A percentile compares a stretch with the other conserved stretches of the same genome.
Conservation (phyloP, 2,888 invertebrate species). For the Tachina grossa region DNA sequence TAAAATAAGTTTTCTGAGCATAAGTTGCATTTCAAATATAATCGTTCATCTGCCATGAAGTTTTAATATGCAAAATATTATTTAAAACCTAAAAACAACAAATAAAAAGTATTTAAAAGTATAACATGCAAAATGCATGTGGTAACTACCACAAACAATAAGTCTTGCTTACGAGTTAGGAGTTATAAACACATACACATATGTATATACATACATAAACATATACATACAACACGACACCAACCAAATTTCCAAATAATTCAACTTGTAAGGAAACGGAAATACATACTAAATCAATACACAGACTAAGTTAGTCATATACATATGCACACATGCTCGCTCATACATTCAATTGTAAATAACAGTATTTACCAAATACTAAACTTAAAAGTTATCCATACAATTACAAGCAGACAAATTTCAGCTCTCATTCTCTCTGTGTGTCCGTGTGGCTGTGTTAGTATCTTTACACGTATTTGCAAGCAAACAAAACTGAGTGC, state of each 20-base stretch:
- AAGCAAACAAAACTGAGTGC: conserved; percentile 11
- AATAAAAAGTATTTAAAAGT: conserved; percentile 24
- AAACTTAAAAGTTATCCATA: conserved; percentile 50
- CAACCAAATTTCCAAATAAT: conserved; percentile 64
- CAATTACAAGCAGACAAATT: conserved; percentile 43
- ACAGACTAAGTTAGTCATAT: not conserved
- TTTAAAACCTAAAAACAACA: conserved; percentile 5
- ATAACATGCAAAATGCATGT: conserved; percentile 7
- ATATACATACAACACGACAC: not conserved
- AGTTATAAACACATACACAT: not conserved
- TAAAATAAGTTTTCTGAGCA: conserved; percentile 31
- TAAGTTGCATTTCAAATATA: conserved; percentile 27
- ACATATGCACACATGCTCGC: not conserved
- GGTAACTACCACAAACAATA: conserved; percentile 29
- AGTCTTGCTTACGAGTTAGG: conserved; percentile 35
- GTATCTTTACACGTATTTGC: not conserved
- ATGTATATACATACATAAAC: no score
- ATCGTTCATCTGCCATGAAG: conserved; percentile 15
- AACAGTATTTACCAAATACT: conserved; percentile 54
- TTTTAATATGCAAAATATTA: conserved; percentile 24
- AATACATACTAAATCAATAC: conserved; percentile 69
- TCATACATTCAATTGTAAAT: conserved; percentile 39
- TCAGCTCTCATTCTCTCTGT: conserved; percentile 7
- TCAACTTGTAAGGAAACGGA: conserved; percentile 66
- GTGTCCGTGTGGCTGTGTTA: not conserved